Evolutionary conservation across 2,797 vertebrate species (phyloP), one percentile per base, ranked within the genome.

Genomic region (Trichosurus vulpecula): DNA sequence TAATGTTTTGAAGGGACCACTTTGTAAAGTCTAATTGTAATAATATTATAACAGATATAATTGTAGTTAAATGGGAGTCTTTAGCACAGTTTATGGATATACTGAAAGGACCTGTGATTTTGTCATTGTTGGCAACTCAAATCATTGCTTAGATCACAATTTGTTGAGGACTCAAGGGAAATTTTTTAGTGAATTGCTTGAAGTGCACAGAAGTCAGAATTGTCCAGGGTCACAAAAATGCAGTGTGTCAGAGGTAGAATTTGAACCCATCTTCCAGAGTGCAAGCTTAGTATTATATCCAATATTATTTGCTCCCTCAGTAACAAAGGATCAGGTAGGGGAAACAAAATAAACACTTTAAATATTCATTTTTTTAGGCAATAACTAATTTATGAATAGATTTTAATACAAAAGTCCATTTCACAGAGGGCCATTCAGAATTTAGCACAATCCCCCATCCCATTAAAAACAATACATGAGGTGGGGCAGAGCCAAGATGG

Each of bases 371-470:
- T 81, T 81, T 41, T 41, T 19, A 41, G 10, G n/a, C 6, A 81
- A 81, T 22, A 22, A 19, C 2, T 41, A 74, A 74, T 22, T 41
- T 10, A 41, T 22, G 0, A 41, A 41, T 41, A 74, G 16, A 6
- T 81, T 47, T 16, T 41, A 47, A 81, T 41, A 16, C 6, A 81
- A 47, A 81, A 81, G 6, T 47, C 2, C n/a, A 81, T 12, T 81
- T 41, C n/a, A 81, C n/a, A 66, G 19, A 81, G 16, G 12, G 16
- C 16, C 81, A 2, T 25, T 41, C 25, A 66, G 10, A 47, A 81
- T 81, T 41, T 19, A 41, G 8, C 81, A 22, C 2, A n/a, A 6
- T n/a, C 6, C 2, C 3, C 2, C 1, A 2, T 2, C 19, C n/a
- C n/a, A 19, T 1, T 81, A 41, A 47, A 81, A 81, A 47, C 19